Percentiles rank a stretch among this genome's conserved stretches.
phyloP scores from a whole-genome alignment of 1,140 invertebrate genomes.

The Aporrectodea caliginosa region DNA sequence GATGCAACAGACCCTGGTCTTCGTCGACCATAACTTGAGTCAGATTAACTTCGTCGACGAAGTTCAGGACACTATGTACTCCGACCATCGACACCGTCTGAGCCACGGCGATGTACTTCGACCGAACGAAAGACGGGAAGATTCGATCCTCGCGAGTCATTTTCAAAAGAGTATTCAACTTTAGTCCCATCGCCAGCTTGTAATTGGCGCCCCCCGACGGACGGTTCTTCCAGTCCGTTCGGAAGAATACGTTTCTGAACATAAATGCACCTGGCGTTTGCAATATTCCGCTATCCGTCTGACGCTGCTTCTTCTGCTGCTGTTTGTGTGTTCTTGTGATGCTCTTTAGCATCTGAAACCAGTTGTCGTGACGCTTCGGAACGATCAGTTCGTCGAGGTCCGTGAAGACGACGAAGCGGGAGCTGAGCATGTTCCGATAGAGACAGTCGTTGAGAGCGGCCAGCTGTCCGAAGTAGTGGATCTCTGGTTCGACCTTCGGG shows the following conservation, averaged over 20 bases:
- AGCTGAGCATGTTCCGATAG: constrained; percentile 79
- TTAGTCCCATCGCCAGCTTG: neutral
- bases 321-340: too few relatives aligned
- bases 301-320: too few relatives aligned
- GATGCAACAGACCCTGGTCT: constrained; percentile 23
- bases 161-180: neutral
- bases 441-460: constrained; percentile 89
- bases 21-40: constrained; percentile 42
- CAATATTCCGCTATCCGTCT: too few relatives aligned
- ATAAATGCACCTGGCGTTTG: constrained; percentile 56
- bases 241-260: constrained; percentile 91
- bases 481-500: constrained; percentile 72
- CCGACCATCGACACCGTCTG: constrained; percentile 1
- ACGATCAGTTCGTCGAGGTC: constrained; percentile 88
- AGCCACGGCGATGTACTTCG: constrained; percentile 26
- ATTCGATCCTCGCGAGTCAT: constrained; percentile 14
- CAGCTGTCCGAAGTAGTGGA: constrained; percentile 85
- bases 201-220: neutral
- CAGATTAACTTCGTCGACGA: constrained; percentile 48
- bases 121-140: constrained; percentile 9
- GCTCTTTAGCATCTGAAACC: constrained; percentile 53
- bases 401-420: constrained; percentile 76
- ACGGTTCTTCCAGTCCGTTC: constrained; percentile 70
- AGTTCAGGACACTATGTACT: constrained; percentile 26
- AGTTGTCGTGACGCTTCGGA: constrained; percentile 70